Percentiles rank a stretch among this genome's conserved stretches.
Evolutionary conservation across 1,140 invertebrate genomes (phyloP).

Genomic region (Zaprionus africanus): DNA sequence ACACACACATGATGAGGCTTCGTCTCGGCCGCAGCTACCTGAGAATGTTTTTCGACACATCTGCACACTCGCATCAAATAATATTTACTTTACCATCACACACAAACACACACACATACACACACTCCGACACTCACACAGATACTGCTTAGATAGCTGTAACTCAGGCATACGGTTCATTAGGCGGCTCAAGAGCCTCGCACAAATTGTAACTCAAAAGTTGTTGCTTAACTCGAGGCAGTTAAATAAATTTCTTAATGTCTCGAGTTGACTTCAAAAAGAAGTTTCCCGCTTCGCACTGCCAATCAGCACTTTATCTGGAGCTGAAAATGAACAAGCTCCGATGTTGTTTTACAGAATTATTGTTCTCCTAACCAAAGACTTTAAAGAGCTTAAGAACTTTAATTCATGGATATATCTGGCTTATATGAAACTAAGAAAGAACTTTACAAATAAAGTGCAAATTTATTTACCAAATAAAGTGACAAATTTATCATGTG

Average conservation of each 20-base stretch:
- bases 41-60: conserved; percentile 78
- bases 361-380: background rate
- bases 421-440: no score
- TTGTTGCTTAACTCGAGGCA: conserved; percentile 64
- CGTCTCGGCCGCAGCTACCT: conserved; percentile 57
- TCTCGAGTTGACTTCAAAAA: conserved; percentile 36
- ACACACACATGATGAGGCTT: conserved; percentile 53
- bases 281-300: conserved; percentile 18
- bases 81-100: conserved; percentile 69
- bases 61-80: conserved; percentile 71
- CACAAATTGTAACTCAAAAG: conserved; percentile 62
- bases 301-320: conserved; percentile 13
- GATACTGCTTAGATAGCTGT: conserved; percentile 6
- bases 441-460: no score
- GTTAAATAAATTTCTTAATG: conserved; percentile 64
- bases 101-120: conserved; percentile 27
- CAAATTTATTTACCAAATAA: no score
- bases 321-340: conserved; percentile 20
- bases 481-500: no score
- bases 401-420: background rate
- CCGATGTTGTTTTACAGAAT: background rate
- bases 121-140: background rate
- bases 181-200: conserved; percentile 61
- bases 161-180: conserved; percentile 61
- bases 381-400: background rate